Percentiles rank a stretch among this genome's conserved stretches.
Evolutionary conservation across 2,797 vertebrate genomes (phyloP).

Genomic region (Sylvilagus floridanus): DNA sequence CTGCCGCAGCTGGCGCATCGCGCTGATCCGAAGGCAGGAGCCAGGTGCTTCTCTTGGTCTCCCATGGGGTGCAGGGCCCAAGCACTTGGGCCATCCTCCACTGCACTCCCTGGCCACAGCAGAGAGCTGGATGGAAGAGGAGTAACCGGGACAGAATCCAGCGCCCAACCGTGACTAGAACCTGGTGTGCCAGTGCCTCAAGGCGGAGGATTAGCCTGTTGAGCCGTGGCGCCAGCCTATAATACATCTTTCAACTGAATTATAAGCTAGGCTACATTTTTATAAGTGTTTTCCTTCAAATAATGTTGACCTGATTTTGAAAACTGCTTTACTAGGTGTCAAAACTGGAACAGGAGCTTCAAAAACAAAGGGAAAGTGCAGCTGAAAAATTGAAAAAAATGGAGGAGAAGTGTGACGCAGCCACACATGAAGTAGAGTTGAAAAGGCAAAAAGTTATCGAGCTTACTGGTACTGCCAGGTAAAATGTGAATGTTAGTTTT

Average conservation of each 20-base stretch:
- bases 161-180: too few species aligned
- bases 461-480: slow-evolving; percentile 84
- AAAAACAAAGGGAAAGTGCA: slow-evolving; percentile 88
- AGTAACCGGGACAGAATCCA: too few species aligned
- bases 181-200: too few species aligned
- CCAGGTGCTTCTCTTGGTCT: too few species aligned
- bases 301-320: slow-evolving; percentile 64
- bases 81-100: too few species aligned
- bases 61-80: too few species aligned
- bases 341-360: slow-evolving; percentile 93
- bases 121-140: too few species aligned
- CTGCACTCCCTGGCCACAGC: too few species aligned
- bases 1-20: too few species aligned
- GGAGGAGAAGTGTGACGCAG: slow-evolving; percentile 87
- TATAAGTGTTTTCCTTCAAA: slow-evolving; percentile 64
- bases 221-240: background rate
- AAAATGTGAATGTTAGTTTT: slow-evolving; percentile 67
- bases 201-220: too few species aligned
- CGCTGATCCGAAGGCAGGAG: too few species aligned
- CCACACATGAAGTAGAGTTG: slow-evolving; percentile 87
- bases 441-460: slow-evolving; percentile 87
- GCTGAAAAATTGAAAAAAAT: slow-evolving; percentile 88
- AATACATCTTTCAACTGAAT: slow-evolving; percentile 31
- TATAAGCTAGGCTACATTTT: background rate
- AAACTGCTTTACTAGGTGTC: slow-evolving; percentile 89